These are phyloP conservation scores for Selene dorsalis DNA, from an alignment of 2,797 vertebrate species.

Conservation along the genomic window DNA sequence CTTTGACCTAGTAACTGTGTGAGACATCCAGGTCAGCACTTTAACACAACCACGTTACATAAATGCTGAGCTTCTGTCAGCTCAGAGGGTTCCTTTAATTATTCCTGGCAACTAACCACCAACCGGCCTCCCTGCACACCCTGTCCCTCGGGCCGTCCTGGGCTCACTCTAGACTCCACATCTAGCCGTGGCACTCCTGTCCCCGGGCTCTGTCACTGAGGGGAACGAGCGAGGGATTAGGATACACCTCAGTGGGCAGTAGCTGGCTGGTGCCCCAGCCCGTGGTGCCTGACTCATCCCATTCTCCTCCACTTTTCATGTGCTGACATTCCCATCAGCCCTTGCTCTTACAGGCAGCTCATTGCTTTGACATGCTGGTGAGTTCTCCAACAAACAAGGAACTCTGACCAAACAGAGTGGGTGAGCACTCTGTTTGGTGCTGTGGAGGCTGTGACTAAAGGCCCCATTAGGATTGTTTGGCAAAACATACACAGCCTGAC, in stretches of 20 bases:
- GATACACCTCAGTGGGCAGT: conserved; percentile 72
- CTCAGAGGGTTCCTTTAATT: conserved; percentile 63
- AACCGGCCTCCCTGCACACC: not conserved
- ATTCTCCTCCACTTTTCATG: conserved; percentile 62
- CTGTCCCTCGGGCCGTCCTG: conserved; percentile 28
- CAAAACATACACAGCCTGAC: conserved; percentile 47
- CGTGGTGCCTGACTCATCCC: conserved; percentile 74
- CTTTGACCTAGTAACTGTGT: conserved; percentile 36
- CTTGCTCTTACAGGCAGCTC: conserved; percentile 56
- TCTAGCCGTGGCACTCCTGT: conserved; percentile 36
- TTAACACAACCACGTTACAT: conserved; percentile 58
- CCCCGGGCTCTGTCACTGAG: conserved; percentile 56
- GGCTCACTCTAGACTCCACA: conserved; percentile 37
- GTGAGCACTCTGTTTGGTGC: too few species aligned
- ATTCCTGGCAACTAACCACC: conserved; percentile 53
- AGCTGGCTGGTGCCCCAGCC: conserved; percentile 53
- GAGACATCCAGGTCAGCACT: conserved; percentile 56
- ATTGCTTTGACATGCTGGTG: conserved; percentile 80
- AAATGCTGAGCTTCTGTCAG: conserved; percentile 61
- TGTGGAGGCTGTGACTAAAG: conserved; percentile 60
- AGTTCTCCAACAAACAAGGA: conserved; percentile 57
- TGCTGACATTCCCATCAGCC: conserved; percentile 80
- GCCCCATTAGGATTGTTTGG: conserved; percentile 36
- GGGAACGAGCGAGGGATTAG: conserved; percentile 69
- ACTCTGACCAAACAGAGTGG: conserved; percentile 64